Evolutionary conservation across 2,888 invertebrate genomes (phyloP).

Genomic region (Aporophyla lueneburgensis): DNA sequence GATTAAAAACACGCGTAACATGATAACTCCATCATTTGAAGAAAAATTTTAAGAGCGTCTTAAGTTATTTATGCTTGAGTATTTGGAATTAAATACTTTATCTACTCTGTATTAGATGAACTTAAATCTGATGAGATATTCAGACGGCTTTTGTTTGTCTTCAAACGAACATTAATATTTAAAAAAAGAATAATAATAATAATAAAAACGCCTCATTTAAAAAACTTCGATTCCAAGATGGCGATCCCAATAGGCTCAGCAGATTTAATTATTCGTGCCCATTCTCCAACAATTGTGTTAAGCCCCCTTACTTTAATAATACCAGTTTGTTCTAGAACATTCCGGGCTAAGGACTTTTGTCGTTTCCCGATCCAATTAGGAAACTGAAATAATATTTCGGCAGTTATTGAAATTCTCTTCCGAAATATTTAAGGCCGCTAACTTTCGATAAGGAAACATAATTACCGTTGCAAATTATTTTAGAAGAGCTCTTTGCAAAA

Average conservation of each 20-base stretch:
- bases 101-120: not conserved
- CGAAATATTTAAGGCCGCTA: conserved; percentile 19
- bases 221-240: conserved; percentile 37
- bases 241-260: conserved; percentile 29
- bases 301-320: conserved; percentile 53
- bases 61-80: not conserved
- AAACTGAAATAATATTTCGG: conserved; percentile 52
- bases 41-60: not conserved
- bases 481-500: not conserved
- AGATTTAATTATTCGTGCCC: conserved; percentile 55
- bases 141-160: not conserved
- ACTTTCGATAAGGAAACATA: conserved; percentile 18
- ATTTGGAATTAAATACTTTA: not conserved
- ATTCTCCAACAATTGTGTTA: conserved; percentile 47
- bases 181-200: not conserved
- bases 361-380: conserved; percentile 59
- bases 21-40: not conserved
- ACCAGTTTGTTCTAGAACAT: conserved; percentile 57
- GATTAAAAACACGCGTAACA: no score
- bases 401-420: conserved; percentile 40
- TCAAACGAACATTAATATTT: not conserved
- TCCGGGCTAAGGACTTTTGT: conserved; percentile 42
- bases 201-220: conserved; percentile 1
- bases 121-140: not conserved
- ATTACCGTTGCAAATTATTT: not conserved